Percentiles rank a stretch among this genome's conserved stretches.
Conservation (phyloP, 2,888 invertebrate genomes). For the Papilio gigon region DNA sequence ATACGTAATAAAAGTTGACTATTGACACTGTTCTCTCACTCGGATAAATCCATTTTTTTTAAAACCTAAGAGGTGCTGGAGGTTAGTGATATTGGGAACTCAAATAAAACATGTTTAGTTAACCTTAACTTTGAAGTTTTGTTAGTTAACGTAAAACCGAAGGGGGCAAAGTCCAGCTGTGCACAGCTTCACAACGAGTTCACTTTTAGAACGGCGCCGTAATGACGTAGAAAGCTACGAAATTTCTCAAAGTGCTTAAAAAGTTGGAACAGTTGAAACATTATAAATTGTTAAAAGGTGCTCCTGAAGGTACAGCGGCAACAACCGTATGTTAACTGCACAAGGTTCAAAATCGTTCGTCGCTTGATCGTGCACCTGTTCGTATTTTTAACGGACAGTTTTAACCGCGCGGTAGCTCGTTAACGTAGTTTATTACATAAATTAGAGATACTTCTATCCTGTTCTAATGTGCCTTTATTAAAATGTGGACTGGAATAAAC, state of each 20-base stretch:
- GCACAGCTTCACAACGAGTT: constrained; percentile 16
- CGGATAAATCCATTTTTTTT: no score
- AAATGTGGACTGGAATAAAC: neutral
- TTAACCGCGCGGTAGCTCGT: constrained; percentile 1
- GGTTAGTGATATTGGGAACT: neutral
- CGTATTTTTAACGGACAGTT: constrained; percentile 20
- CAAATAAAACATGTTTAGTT: neutral
- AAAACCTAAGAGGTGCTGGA: no score
- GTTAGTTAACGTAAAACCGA: constrained; percentile 11
- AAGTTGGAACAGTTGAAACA: constrained; percentile 23
- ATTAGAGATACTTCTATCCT: neutral
- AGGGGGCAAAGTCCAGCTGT: neutral
- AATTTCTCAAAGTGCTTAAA: constrained; percentile 25
- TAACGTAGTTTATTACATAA: constrained; percentile 16
- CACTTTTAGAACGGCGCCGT: constrained; percentile 16
- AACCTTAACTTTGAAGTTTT: neutral
- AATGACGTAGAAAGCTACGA: constrained; percentile 24
- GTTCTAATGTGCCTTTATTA: neutral
- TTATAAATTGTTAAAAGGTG: constrained; percentile 24
- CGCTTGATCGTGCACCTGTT: neutral
- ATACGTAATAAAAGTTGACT: no score
- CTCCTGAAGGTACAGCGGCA: neutral
- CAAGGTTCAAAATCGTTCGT: neutral
- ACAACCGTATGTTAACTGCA: neutral
- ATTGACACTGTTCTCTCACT: neutral